Evolutionary conservation across 1,140 invertebrate genomes (phyloP).

Genomic region (Zaprionus gabonicus): DNA sequence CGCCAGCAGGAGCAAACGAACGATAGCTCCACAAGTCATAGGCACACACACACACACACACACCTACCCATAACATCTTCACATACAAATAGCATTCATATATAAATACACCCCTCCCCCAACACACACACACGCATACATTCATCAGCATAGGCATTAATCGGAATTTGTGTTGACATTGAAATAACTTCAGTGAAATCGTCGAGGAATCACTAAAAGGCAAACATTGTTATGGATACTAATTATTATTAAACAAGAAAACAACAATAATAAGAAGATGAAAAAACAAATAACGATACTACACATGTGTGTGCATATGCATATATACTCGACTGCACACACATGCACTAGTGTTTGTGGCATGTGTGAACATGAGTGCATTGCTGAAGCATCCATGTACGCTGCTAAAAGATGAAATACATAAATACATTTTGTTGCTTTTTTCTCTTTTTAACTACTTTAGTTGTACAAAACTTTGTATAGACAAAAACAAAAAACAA

Average conservation of each 20-base stretch:
- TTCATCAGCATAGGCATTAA: constrained; percentile 24
- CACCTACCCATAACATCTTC: constrained; percentile 14
- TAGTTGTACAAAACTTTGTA: constrained; percentile 82
- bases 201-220: constrained; percentile 19
- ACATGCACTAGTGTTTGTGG: background rate
- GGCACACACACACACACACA: constrained; percentile 47
- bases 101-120: constrained; percentile 36
- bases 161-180: constrained; percentile 38
- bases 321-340: constrained; percentile 11
- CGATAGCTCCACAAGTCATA: constrained; percentile 67
- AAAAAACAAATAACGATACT: constrained; percentile 13
- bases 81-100: constrained; percentile 10
- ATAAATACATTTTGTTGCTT: constrained; percentile 70
- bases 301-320: constrained; percentile 6
- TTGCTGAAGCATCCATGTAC: constrained; percentile 43
- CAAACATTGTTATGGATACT: constrained; percentile 49
- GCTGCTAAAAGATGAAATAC: constrained; percentile 44
- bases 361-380: constrained; percentile 33
- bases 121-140: constrained; percentile 19
- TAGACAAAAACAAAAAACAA: constrained; percentile 46
- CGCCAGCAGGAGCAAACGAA: constrained; percentile 46
- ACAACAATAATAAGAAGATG: constrained; percentile 10
- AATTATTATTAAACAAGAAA: constrained; percentile 35
- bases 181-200: constrained; percentile 10
- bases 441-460: constrained; percentile 76